Percentiles rank a stretch among this genome's conserved stretches.
Conservation (phyloP, 2,888 invertebrate species). For the Crocallis elinguaria region DNA sequence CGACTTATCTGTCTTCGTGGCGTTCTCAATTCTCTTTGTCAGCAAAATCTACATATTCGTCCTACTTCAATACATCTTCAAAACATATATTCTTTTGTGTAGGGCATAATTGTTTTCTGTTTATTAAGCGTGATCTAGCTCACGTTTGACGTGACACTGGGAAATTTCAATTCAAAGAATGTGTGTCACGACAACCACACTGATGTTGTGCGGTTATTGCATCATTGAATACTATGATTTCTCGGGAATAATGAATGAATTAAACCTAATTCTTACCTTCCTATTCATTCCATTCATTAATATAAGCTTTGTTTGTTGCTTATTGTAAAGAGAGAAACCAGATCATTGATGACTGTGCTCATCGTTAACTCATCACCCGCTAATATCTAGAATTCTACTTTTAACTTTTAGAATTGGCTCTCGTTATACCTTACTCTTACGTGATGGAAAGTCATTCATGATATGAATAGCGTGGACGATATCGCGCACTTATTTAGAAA, state of each 20-base stretch:
- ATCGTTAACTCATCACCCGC: neutral
- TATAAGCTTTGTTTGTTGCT: constrained; percentile 9
- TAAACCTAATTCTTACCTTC: neutral
- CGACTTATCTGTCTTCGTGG: constrained; percentile 33
- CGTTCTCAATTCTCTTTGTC: constrained; percentile 24
- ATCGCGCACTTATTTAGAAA: too few relatives aligned
- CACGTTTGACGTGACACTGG: neutral
- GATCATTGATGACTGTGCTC: constrained; percentile 21
- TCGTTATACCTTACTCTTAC: neutral
- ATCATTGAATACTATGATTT: neutral
- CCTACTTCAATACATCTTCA: neutral
- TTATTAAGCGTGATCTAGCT: too few relatives aligned
- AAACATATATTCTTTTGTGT: too few relatives aligned
- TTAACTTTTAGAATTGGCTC: neutral
- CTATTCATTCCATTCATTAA: constrained; percentile 11
- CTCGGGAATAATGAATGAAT: constrained; percentile 4
- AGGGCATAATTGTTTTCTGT: too few relatives aligned
- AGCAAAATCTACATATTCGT: constrained; percentile 6
- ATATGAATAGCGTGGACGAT: too few relatives aligned
- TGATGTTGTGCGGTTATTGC: neutral
- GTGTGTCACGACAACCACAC: neutral
- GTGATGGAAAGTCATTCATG: too few relatives aligned
- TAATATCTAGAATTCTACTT: neutral
- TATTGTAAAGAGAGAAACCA: constrained; percentile 24
- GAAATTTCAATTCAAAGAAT: neutral